Evolutionary conservation across 2,797 vertebrate genomes (phyloP).

Genomic region (Lutjanus campechanus): DNA sequence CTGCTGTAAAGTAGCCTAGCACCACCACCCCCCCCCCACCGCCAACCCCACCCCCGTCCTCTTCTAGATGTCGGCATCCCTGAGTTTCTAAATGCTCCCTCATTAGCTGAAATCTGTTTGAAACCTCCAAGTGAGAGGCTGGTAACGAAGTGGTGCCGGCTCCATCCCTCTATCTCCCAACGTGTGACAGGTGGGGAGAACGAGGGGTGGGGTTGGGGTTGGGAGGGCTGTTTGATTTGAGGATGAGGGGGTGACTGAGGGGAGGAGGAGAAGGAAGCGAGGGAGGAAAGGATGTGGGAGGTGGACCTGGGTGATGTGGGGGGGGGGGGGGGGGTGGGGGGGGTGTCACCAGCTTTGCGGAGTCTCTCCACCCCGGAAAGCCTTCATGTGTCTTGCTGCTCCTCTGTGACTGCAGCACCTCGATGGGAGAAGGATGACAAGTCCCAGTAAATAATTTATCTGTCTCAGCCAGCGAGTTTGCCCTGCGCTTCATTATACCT

Average conservation of each 20-base stretch:
- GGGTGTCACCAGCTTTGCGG: slow-evolving; percentile 69
- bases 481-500: slow-evolving; percentile 82
- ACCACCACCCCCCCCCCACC: slow-evolving; percentile 13
- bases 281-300: slow-evolving; percentile 71
- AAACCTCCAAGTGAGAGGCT: slow-evolving; percentile 87
- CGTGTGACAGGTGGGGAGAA: slow-evolving; percentile 83
- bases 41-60: slow-evolving; percentile 31
- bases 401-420: slow-evolving; percentile 66
- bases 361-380: slow-evolving; percentile 70
- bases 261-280: slow-evolving; percentile 44
- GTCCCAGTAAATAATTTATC: slow-evolving; percentile 86
- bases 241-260: slow-evolving; percentile 58
- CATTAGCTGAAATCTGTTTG: slow-evolving; percentile 98
- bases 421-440: slow-evolving; percentile 74
- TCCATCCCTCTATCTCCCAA: slow-evolving; percentile 74
- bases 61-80: slow-evolving; percentile 88
- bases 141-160: slow-evolving; percentile 82
- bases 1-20: slow-evolving; percentile 72
- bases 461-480: slow-evolving; percentile 68
- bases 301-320: slow-evolving; percentile 71
- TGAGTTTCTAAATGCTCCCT: slow-evolving; percentile 93
- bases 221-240: slow-evolving; percentile 76
- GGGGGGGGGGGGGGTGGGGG: slow-evolving; percentile 31
- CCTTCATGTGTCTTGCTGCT: slow-evolving; percentile 76
- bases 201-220: slow-evolving; percentile 57